Base-by-base conservation (phyloP, 2,888 invertebrate species). In the Noctua janthina region DNA sequence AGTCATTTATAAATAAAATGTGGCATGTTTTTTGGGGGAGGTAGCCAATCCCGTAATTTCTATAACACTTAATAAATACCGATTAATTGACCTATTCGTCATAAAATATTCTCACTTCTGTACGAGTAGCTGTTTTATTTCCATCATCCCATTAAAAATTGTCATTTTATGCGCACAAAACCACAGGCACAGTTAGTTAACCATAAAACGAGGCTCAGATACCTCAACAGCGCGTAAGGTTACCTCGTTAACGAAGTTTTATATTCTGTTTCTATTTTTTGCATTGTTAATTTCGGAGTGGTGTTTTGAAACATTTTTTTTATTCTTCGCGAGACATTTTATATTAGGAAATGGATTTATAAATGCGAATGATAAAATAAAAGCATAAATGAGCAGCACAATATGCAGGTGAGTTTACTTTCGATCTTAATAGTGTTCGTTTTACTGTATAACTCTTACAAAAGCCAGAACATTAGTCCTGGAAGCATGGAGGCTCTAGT, bases 221-320 rank as follows among this genome's bases (percentile, higher is more conserved):
- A 86, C 87, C 79, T 67, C 75, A 73, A 49, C 68, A 69, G 66
- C 74, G 82, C 77, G 82, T 86, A 64, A 82, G 69, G 73, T 82
- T 73, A 74, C 75, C 75, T 82, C 82, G 78, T 85, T 86, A 79
- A 54, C 66, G 56, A 82, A 85, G 75, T 86, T 86, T 81, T 82
- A 62, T 66, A 85, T 82, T 62, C 39, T n/a, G 51, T 59, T 66
- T 62, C 20, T 54, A 86, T 66, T 72, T 84, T 82, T 78, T 75
- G 46, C 46, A 74, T 85, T 78, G 51, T 78, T 82, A 43, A 81
- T 82, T 86, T 70, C 66, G 54, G 68, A 46, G 70, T 49, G 46
- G n/a, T n/a, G 39, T 56, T 84, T 35, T 17, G 20, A 68, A 64
- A 67, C 23, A 13, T 51, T 10, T 74, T 68, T 67, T 76, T 29